These are phyloP conservation scores for Tokudaia tokunoshimensis DNA, from an alignment of 2,797 vertebrate species.

Conservation along the genomic window DNA sequence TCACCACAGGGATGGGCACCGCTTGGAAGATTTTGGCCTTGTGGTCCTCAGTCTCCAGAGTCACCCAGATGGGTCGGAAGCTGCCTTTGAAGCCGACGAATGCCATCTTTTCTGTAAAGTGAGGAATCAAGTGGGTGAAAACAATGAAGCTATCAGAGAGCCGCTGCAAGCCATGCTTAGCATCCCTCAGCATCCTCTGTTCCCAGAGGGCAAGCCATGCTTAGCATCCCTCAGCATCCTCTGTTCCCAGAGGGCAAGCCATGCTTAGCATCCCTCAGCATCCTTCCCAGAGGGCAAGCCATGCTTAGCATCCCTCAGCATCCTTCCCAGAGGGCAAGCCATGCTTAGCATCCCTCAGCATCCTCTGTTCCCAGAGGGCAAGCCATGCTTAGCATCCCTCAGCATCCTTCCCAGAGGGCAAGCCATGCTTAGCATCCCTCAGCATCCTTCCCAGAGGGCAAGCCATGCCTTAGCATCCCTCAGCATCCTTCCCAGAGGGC, in stretches of 20 bases:
- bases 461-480: accelerated
- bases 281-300: accelerated
- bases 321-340: accelerated
- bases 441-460: accelerated
- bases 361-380: accelerated
- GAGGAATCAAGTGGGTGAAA: accelerated
- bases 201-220: accelerated
- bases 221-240: neutral
- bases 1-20: conserved; percentile 94
- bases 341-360: accelerated
- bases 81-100: conserved; percentile 96
- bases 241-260: accelerated
- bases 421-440: accelerated
- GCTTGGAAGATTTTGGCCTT: conserved; percentile 95
- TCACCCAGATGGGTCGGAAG: conserved; percentile 94
- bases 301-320: accelerated
- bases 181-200: accelerated
- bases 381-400: accelerated
- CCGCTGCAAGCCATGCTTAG: accelerated
- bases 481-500: accelerated
- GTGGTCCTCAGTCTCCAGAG: conserved; percentile 90
- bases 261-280: accelerated
- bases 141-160: accelerated
- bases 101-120: conserved; percentile 93
- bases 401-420: accelerated